These are phyloP conservation scores for Neolamprologus modestus DNA, from an alignment of 2,113 vertebrate species.

Conservation along the genomic window DNA sequence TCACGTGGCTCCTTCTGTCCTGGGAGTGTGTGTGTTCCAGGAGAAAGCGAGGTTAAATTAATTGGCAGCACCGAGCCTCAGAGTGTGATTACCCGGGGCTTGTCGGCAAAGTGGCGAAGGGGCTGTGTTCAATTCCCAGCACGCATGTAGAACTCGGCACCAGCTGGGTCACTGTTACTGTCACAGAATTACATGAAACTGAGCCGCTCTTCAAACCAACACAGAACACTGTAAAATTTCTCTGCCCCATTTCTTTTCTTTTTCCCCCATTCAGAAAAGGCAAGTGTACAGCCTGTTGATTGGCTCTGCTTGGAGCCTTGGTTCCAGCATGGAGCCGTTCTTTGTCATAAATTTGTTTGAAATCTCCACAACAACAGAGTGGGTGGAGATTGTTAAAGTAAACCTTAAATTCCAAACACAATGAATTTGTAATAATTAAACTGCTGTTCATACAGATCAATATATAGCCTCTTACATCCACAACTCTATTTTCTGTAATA, in stretches of 20 bases:
- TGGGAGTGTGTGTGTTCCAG: slow-evolving; percentile 48
- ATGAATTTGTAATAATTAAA: not conserved
- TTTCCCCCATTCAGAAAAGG: not conserved
- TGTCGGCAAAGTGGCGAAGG: slow-evolving; percentile 67
- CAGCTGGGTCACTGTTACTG: slow-evolving; percentile 38
- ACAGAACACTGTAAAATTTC: not conserved
- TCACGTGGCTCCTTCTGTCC: slow-evolving; percentile 63
- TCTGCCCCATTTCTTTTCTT: not conserved
- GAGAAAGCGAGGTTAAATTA: slow-evolving; percentile 71
- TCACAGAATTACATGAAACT: slow-evolving; percentile 27
- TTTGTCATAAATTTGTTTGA: not conserved
- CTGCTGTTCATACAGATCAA: not conserved
- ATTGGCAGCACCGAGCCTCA: slow-evolving; percentile 63
- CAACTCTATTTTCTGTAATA: not conserved
- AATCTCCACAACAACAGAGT: not conserved
- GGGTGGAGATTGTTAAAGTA: not conserved
- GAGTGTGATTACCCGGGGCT: slow-evolving; percentile 73
- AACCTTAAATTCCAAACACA: not conserved
- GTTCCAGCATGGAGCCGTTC: not conserved
- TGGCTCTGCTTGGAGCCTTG: not conserved
- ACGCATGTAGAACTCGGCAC: slow-evolving; percentile 56
- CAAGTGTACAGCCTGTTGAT: not conserved
- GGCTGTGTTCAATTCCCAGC: slow-evolving; percentile 68
- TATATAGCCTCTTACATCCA: not conserved
- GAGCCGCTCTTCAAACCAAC: not conserved